Percentiles rank a stretch among this genome's conserved stretches.
These are phyloP conservation scores for Drosophila mimica DNA, from an alignment of 2,888 invertebrate species.

Conservation along the genomic window DNA sequence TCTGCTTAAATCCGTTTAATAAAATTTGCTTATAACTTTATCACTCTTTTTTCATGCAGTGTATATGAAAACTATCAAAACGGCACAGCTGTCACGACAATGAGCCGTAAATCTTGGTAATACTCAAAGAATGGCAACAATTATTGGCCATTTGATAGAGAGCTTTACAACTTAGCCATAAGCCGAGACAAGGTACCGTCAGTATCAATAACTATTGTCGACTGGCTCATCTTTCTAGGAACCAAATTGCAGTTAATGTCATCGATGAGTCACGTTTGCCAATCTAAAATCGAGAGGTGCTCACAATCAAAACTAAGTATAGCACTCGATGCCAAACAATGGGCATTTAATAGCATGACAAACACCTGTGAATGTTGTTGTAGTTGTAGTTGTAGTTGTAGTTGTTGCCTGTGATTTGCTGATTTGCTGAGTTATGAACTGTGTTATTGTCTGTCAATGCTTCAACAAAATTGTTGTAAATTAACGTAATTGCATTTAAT, in stretches of 20 bases:
- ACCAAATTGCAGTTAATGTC: conserved; percentile 46
- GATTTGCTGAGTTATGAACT: conserved; percentile 57
- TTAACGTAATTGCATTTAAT: conserved; percentile 78
- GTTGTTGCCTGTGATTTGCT: conserved; percentile 12
- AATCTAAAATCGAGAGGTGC: conserved; percentile 22
- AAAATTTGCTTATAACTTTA: background rate
- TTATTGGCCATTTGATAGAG: conserved; percentile 60
- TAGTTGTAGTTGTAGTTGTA: background rate
- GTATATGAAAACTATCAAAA: conserved; percentile 5
- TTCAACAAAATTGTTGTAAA: conserved; percentile 66
- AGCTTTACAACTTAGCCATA: conserved; percentile 17
- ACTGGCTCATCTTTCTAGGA: conserved; percentile 49
- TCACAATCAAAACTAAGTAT: conserved; percentile 38
- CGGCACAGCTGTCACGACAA: conserved; percentile 38
- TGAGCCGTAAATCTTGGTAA: conserved; percentile 35
- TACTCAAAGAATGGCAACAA: conserved; percentile 50
- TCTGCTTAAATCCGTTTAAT: background rate
- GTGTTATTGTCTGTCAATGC: conserved; percentile 64
- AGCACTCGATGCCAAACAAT: conserved; percentile 42
- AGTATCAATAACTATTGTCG: conserved; percentile 27
- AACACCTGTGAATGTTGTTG: conserved; percentile 33
- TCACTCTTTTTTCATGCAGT: conserved; percentile 2
- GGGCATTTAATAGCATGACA: conserved; percentile 49
- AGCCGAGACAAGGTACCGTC: background rate
- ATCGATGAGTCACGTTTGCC: conserved; percentile 52